Evolutionary conservation across 2,113 vertebrate genomes (phyloP).

Genomic region (Zootoca vivipara): DNA sequence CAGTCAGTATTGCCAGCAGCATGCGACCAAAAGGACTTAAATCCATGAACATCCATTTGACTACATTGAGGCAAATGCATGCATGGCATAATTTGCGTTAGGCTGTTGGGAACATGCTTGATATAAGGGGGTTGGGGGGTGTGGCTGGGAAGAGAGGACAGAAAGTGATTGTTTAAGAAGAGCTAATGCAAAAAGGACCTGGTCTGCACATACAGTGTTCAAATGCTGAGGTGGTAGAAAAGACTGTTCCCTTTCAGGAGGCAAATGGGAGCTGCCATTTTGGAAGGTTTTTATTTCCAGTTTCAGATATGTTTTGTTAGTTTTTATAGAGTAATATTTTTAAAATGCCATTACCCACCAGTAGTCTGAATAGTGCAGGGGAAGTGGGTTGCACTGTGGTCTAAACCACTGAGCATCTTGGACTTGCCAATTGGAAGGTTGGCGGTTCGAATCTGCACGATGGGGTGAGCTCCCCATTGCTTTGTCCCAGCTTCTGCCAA

Average conservation of each 20-base stretch:
- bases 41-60: background rate
- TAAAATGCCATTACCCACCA: no score
- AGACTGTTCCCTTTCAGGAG: no score
- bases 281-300: background rate
- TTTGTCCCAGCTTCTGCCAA: no score
- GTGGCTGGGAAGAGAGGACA: background rate
- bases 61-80: background rate
- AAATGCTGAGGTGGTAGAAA: background rate
- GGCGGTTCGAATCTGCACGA: no score
- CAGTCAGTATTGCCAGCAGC: slow-evolving; percentile 55
- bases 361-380: no score
- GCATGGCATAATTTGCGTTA: background rate
- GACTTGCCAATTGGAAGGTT: no score
- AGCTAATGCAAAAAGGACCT: background rate
- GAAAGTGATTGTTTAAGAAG: background rate
- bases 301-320: no score
- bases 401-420: no score
- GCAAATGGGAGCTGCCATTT: background rate
- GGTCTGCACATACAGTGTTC: background rate
- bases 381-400: no score
- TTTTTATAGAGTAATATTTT: no score
- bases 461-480: no score
- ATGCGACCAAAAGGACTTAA: background rate
- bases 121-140: background rate
- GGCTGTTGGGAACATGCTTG: background rate